Base-by-base conservation (phyloP, 2,797 vertebrate species). In the Pipistrellus pygmaeus region DNA sequence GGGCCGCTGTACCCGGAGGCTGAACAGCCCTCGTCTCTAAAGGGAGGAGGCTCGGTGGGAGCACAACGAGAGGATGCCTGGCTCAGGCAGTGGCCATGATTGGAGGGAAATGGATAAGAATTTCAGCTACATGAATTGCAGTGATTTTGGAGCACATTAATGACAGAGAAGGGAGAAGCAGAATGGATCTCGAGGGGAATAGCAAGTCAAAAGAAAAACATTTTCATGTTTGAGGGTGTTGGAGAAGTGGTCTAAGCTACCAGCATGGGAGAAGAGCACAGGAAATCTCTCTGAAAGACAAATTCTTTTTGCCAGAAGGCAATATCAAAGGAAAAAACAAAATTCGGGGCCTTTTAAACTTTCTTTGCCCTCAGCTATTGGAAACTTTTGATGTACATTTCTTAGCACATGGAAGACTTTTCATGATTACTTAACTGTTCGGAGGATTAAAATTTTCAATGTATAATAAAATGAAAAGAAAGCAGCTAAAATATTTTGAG, bases 401-500 rank as follows among this genome's bases (percentile, higher is more conserved):
- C 55, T 55, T 76, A 90, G 93, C 77, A 60, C 57, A 27, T 6
- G 57, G 66, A 73, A 17, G 57, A 41, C 48, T 85, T 95, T 76
- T 78, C 73, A 46, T 0, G 4, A 88, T 88, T 93, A 57, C 71
- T 92, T 93, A 85, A 72, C 73, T 72, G 57, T 92, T 94, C 21
- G 66, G 73, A 80, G 85, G 53, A 91, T 83, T 93, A 73, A 80
- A 88, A 35, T 46, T 94, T 87, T 94, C 51, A 90, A 81, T n/a
- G 11, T 90, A 72, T 96, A 85, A 81, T 94, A 90, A 90, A 95
- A 75, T 77, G 30, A 85, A 91, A 78, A 91, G 35, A 78, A 87
- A 94, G 88, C 68, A 73, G 82, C 62, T 85, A 85, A 90, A 93
- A 80, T 95, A 83, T 92, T 95, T 96, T 90, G 64, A 94, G 66